phyloP scores from a whole-genome alignment of 2,797 vertebrate genomes.

The Odontamblyopus lacepedii region DNA sequence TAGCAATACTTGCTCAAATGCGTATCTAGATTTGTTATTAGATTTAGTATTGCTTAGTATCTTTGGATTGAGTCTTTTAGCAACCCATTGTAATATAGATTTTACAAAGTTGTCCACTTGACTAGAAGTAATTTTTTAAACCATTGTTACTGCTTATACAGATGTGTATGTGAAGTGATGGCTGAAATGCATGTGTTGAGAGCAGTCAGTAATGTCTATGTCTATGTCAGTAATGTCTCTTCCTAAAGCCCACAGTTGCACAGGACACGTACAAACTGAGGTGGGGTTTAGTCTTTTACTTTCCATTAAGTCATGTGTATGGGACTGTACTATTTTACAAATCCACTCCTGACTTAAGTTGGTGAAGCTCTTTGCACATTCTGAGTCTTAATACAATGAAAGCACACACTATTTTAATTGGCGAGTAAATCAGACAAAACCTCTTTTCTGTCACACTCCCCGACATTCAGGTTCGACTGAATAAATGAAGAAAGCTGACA shows the following conservation, averaged over 20 bases:
- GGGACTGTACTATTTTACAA: not conserved
- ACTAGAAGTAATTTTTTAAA: too few relatives aligned
- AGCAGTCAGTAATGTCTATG: too few relatives aligned
- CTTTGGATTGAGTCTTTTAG: not conserved
- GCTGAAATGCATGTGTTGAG: too few relatives aligned
- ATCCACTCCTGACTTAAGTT: slow-evolving; percentile 5
- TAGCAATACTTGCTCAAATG: not conserved
- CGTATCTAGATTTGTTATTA: too few relatives aligned
- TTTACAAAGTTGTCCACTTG: too few relatives aligned
- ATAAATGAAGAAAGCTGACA: slow-evolving; percentile 22
- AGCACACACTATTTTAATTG: slow-evolving; percentile 13
- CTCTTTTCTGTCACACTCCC: slow-evolving; percentile 19
- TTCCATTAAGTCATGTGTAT: not conserved
- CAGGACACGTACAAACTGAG: not conserved
- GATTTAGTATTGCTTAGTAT: too few relatives aligned
- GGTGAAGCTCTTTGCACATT: slow-evolving; percentile 2
- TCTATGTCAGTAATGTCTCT: too few relatives aligned
- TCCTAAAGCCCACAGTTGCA: too few relatives aligned
- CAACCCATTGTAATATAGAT: not conserved
- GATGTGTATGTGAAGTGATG: too few relatives aligned
- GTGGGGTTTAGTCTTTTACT: not conserved
- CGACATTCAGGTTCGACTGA: slow-evolving; percentile 16
- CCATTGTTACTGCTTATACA: too few relatives aligned
- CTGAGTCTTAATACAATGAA: slow-evolving; percentile 4
- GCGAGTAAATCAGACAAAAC: slow-evolving; percentile 14